phyloP scores from a whole-genome alignment of 2,113 vertebrate genomes.

The Microcebus ravelobensis region DNA sequence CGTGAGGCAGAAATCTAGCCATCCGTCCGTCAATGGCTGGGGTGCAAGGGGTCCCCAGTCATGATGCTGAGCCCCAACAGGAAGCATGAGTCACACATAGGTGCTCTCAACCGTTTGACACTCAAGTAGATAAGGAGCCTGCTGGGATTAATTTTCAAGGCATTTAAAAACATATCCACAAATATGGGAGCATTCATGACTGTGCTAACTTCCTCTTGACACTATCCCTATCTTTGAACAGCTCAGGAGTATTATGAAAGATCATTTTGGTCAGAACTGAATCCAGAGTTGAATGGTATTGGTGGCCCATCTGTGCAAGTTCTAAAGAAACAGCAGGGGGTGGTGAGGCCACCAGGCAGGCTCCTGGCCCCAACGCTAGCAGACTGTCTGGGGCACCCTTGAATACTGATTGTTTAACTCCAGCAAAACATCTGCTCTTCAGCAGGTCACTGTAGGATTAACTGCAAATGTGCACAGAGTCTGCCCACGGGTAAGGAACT shows the following conservation, averaged over 20 bases:
- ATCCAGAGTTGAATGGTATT: background rate
- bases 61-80: fast-evolving
- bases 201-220: background rate
- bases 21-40: fast-evolving
- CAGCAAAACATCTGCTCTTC: too few species aligned
- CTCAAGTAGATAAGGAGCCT: fast-evolving
- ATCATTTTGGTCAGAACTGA: background rate
- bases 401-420: background rate
- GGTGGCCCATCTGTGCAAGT: background rate
- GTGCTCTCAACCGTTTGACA: fast-evolving
- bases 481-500: background rate
- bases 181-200: background rate
- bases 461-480: fast-evolving
- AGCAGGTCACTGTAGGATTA: background rate
- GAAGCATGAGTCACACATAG: fast-evolving
- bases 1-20: fast-evolving
- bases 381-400: too few species aligned
- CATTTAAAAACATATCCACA: background rate
- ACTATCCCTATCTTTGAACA: background rate
- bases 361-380: fast-evolving
- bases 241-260: background rate
- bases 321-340: too few species aligned
- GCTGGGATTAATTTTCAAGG: background rate
- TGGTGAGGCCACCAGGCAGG: background rate
- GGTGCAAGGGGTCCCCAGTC: background rate